Conservation (phyloP, 1,140 invertebrate species). For the Potamilus streckersoni region DNA sequence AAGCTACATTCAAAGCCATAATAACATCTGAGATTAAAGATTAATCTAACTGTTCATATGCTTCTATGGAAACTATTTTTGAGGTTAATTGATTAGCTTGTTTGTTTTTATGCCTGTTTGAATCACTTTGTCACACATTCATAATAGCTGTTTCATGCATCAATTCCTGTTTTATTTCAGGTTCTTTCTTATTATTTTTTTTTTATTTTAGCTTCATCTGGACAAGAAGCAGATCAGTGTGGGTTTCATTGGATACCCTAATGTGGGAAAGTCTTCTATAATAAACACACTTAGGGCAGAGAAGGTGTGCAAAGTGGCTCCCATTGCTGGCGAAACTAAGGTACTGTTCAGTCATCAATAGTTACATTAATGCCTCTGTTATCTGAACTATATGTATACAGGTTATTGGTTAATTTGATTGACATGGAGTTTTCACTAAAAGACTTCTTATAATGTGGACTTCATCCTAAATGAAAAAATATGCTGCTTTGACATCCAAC, state of each 20-base stretch:
- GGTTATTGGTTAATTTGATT: neutral
- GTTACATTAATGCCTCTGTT: neutral
- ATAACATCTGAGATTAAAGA: neutral
- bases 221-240: conserved; percentile 99
- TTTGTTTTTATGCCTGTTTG: no score
- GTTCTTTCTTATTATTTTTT: no score
- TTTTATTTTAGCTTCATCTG: conserved; percentile 75
- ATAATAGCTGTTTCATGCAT: no score
- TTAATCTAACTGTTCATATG: neutral
- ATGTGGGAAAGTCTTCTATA: conserved; percentile 98
- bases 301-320: conserved; percentile 92
- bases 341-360: conserved; percentile 17
- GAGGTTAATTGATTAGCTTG: no score
- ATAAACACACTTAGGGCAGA: conserved; percentile 90
- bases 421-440: no score
- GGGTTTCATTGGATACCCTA: conserved; percentile 99
- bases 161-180: no score
- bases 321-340: conserved; percentile 99
- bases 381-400: neutral
- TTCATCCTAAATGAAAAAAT: no score
- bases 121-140: no score
- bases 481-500: neutral
- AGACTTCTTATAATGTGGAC: no score
- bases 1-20: neutral
- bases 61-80: neutral